Evolutionary conservation across 2,113 vertebrate genomes (phyloP), one percentile per base, ranked within the genome.

Genomic region (Leptocoma aspasia): DNA sequence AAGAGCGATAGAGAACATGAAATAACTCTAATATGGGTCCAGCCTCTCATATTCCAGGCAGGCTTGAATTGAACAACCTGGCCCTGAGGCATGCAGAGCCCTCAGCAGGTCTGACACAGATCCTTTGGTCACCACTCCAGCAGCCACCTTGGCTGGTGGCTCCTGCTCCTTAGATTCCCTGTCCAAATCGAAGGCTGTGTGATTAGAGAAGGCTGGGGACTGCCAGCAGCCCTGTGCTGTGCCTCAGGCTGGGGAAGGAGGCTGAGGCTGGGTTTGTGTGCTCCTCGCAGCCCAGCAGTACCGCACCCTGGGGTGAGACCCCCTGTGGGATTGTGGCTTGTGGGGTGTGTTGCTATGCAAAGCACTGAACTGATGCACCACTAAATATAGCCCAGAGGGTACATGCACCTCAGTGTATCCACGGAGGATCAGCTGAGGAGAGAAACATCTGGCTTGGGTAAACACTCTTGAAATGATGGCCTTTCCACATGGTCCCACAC

Each of bases 111-210:
- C 20, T 39, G 57, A 52, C 27, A 47, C 41, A 65, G 71, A 33
- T 91, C 45, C 49, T 63, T 30, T 1, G 7, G 26, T 39, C 57
- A 27, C 10, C 45, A 26, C 13, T n/a, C 33, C 30, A 54, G 50
- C 7, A 85, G n/a, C 2, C 2, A 2, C 39, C 6, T 5, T 28
- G 56, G 0, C 42, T 20, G 47, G 22, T n/a, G 47, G 47, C n/a
- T 71, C 52, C 72, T 22, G 39, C n/a, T 20, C 60, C 59, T 59
- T 21, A 12, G 17, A 35, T 6, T 31, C 24, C 22, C 39, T 30
- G 42, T 30, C 15, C 23, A 28, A 63, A 47, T 2, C 0, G 0
- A 70, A 41, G 50, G 44, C 60, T 17, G 13, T 12, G 13, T 2
- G 35, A 75, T 42, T 75, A 42, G 30, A 49, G 26, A 59, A 45